A percentile compares a stretch with the other conserved stretches of the same genome.
Conservation (phyloP, 2,113 vertebrate genomes). For the Brienomyrus brachyistius region DNA sequence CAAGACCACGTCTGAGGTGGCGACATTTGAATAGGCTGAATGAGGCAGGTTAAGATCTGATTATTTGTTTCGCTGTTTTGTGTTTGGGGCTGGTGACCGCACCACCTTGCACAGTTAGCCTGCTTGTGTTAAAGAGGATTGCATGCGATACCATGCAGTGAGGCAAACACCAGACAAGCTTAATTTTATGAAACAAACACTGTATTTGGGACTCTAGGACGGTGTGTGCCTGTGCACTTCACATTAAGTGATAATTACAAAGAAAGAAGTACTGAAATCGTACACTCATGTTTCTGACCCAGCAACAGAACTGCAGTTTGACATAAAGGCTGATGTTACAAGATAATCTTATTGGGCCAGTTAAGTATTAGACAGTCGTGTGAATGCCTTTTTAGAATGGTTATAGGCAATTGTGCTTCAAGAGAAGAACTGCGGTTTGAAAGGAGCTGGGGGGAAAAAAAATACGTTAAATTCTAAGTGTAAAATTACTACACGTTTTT, state of each 20-base stretch:
- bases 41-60: neutral
- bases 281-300: neutral
- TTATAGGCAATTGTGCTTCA: neutral
- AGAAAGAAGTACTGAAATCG: neutral
- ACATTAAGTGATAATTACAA: neutral
- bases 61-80: slow-evolving; percentile 16
- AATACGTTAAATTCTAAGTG: neutral
- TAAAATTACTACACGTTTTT: neutral
- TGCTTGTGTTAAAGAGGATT: slow-evolving; percentile 39
- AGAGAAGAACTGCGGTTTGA: neutral
- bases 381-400: neutral
- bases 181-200: neutral
- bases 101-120: slow-evolving; percentile 38
- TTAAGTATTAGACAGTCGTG: neutral
- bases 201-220: neutral
- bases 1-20: neutral
- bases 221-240: neutral
- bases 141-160: neutral
- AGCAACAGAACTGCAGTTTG: neutral
- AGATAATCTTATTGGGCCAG: neutral
- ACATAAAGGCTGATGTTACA: neutral
- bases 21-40: neutral
- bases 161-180: neutral
- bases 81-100: slow-evolving; percentile 24
- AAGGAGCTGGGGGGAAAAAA: neutral